phyloP scores from a whole-genome alignment of 2,797 vertebrate genomes.

The Hypotaenidia philippensis region DNA sequence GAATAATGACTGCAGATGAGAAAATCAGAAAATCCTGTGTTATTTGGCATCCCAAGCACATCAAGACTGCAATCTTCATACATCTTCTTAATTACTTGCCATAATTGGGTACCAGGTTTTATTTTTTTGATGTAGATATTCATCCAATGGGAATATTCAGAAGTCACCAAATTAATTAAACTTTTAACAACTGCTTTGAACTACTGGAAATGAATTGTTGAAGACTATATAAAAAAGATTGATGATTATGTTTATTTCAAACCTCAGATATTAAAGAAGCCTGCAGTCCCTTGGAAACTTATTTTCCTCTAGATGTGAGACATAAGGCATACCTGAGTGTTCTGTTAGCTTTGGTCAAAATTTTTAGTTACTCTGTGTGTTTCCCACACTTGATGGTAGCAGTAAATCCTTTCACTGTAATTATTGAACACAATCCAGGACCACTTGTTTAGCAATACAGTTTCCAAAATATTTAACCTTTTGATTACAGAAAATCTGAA shows the following conservation, averaged over 20 bases:
- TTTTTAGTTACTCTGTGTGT: neutral
- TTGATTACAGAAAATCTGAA: neutral
- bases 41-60: neutral
- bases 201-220: neutral
- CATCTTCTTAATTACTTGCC: neutral
- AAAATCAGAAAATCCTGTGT: neutral
- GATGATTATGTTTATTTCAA: rapidly evolving
- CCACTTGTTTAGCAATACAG: neutral
- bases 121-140: neutral
- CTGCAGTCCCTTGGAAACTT: neutral
- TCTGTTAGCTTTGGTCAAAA: neutral
- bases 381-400: neutral
- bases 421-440: neutral
- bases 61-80: neutral
- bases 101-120: neutral
- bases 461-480: neutral
- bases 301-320: neutral
- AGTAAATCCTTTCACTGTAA: neutral
- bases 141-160: neutral
- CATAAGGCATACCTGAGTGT: neutral
- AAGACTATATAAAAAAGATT: neutral
- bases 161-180: neutral
- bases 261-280: neutral
- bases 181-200: neutral
- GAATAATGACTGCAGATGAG: neutral